These are phyloP conservation scores for Diorhabda carinulata DNA, from an alignment of 1,140 invertebrate species.

Conservation along the genomic window DNA sequence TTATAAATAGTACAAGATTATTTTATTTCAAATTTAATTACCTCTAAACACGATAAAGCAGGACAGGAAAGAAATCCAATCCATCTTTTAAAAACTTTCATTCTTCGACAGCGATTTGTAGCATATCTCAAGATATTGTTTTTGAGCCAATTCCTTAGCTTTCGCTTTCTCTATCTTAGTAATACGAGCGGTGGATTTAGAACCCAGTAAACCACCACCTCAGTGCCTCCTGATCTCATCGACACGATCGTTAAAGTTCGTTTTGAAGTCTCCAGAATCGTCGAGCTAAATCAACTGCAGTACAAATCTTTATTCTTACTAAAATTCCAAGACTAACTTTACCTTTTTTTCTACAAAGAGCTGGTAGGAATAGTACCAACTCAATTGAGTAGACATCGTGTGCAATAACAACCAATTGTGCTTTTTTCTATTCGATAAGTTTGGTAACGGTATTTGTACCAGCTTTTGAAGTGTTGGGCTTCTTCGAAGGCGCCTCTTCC, in stretches of 20 bases:
- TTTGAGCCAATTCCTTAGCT: slow-evolving; percentile 87
- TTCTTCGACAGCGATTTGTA: no score
- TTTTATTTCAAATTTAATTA: no score
- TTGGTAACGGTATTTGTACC: slow-evolving; percentile 95
- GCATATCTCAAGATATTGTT: slow-evolving; percentile 50
- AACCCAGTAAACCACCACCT: slow-evolving; percentile 93
- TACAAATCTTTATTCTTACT: slow-evolving; percentile 88
- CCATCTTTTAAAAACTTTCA: no score
- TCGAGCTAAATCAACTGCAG: slow-evolving; percentile 81
- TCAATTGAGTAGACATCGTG: slow-evolving; percentile 99
- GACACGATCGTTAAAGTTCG: slow-evolving; percentile 97
- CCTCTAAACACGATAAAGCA: no score
- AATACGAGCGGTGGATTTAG: slow-evolving; percentile 90
- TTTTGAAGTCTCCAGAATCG: slow-evolving; percentile 54
- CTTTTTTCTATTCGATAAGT: slow-evolving; percentile 96
- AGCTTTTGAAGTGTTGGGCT: slow-evolving; percentile 40
- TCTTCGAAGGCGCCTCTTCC: slow-evolving; percentile 53
- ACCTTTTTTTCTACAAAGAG: slow-evolving; percentile 96
- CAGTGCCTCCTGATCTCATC: slow-evolving; percentile 97
- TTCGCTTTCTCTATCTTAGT: slow-evolving; percentile 93
- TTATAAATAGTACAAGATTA: no score
- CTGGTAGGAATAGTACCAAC: slow-evolving; percentile 95
- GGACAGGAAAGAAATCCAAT: no score
- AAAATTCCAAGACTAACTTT: slow-evolving; percentile 90
- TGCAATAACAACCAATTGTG: slow-evolving; percentile 94